Evolutionary conservation across 2,888 invertebrate genomes (phyloP).

Genomic region (Cylindroiulus punctatus): DNA sequence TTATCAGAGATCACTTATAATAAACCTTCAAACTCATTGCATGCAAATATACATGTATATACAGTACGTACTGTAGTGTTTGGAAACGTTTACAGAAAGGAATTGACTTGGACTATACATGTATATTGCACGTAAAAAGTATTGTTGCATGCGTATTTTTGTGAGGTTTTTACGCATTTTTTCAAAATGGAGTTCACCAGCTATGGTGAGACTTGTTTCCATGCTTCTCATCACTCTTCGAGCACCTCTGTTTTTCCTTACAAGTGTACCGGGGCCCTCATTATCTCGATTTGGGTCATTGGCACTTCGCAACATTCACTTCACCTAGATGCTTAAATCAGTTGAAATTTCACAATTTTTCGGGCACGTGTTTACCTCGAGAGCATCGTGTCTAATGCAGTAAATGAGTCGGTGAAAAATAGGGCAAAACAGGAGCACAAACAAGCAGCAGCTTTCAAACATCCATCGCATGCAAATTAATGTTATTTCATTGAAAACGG

Average conservation of each 20-base stretch:
- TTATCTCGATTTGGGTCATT: slow-evolving; percentile 13
- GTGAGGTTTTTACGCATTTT: background rate
- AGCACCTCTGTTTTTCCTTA: background rate
- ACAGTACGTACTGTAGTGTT: too few species aligned
- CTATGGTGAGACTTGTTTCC: background rate
- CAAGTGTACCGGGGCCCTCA: background rate
- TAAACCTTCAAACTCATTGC: too few species aligned
- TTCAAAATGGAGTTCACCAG: background rate
- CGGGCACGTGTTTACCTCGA: slow-evolving; percentile 15
- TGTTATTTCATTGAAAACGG: background rate
- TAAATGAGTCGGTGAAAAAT: slow-evolving; percentile 12
- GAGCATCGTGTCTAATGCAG: background rate
- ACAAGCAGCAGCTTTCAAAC: slow-evolving; percentile 2
- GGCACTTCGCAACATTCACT: slow-evolving; percentile 11
- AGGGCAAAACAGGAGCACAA: slow-evolving; percentile 7
- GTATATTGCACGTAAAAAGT: too few species aligned
- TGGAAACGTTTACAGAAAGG: too few species aligned
- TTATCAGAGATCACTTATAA: too few species aligned
- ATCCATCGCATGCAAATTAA: slow-evolving; percentile 15
- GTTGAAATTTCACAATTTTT: background rate
- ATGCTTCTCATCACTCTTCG: background rate
- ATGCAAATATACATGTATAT: too few species aligned
- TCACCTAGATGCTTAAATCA: slow-evolving; percentile 28
- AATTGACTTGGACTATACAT: too few species aligned
- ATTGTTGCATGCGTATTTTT: background rate